Base-by-base conservation (phyloP, 2,113 vertebrate species). In the Sphaerodactylus townsendi region DNA sequence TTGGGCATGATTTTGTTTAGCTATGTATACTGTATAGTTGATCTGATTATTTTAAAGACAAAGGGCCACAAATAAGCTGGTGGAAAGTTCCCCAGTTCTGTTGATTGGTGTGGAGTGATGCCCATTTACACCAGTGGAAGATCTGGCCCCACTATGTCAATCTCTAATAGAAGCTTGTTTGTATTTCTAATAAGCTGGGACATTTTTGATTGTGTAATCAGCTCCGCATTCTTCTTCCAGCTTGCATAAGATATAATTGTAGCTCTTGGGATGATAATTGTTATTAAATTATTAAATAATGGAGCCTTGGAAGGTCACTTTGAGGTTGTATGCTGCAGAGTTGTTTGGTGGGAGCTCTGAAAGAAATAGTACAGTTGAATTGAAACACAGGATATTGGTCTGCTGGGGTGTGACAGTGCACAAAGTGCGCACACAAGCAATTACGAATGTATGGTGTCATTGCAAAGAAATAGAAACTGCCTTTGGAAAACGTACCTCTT, bases 221-320 rank as follows among this genome's bases (percentile, higher is more conserved):
- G 88, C 82, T 46, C 50, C 21, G 15, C 84, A 86, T 93, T 92
- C 82, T 88, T 89, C 88, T 70, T 71, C 81, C 81, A 44, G 48
- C 53, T 88, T 53, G 77, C 33, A 5, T 28, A 46, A 64, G 33
- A 28, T 84, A 79, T 83, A 90, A 88, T 84, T 89, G 66, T 84
- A 84, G 88, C 89, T 86, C 86, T 56, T 85, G 2, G 82, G 77
- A 83, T 78, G 71, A 80, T 83, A 90, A 88, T 88, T 89, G 66
- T 87, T 90, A 87, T 88, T 88, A 90, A 91, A 94, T 92, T 86
- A 89, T 86, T 84, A 89, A 92, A 90, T 90, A 87, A 88, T 41
- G 23, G 70, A 90, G 72, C 62, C 62, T 17, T 85, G 69, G 66
- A 92, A 92, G 66, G 83, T 76, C 87, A 90, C 75, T 79, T 90